Conservation (phyloP, 2,888 invertebrate species). For the Eupeodes latifasciatus region DNA sequence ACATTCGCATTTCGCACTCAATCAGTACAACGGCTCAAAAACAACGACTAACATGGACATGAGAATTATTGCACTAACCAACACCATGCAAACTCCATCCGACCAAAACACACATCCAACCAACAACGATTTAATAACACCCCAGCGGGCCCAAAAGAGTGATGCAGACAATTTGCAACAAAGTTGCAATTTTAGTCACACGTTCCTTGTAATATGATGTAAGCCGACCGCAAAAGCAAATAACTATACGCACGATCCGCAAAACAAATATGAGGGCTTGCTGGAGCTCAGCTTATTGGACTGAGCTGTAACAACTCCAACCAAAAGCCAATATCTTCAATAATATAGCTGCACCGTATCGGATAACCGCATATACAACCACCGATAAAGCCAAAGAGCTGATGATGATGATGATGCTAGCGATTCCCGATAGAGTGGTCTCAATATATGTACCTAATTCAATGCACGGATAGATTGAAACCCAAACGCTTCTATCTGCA, state of each 20-base stretch:
- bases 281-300: conserved; percentile 21
- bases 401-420: conserved; percentile 39
- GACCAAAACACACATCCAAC: conserved; percentile 32
- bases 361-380: conserved; percentile 51
- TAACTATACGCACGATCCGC: conserved; percentile 69
- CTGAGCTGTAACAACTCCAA: conserved; percentile 7
- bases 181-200: conserved; percentile 64
- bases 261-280: conserved; percentile 33
- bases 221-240: conserved; percentile 72
- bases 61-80: conserved; percentile 63
- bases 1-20: conserved; percentile 73
- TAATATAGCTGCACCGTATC: conserved; percentile 47
- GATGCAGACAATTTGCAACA: conserved; percentile 69
- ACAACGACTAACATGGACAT: conserved; percentile 58
- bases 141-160: conserved; percentile 51
- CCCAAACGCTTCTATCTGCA: conserved; percentile 24
- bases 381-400: conserved; percentile 50
- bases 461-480: conserved; percentile 34
- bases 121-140: conserved; percentile 69
- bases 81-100: conserved; percentile 27
- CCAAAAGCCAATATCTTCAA: conserved; percentile 9
- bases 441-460: conserved; percentile 48
- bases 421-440: conserved; percentile 60
- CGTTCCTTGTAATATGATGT: conserved; percentile 67
- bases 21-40: conserved; percentile 50